Percentiles rank a stretch among this genome's conserved stretches.
These are phyloP conservation scores for Lumbricus terrestris DNA, from an alignment of 2,888 invertebrate genomes.

Conservation along the genomic window DNA sequence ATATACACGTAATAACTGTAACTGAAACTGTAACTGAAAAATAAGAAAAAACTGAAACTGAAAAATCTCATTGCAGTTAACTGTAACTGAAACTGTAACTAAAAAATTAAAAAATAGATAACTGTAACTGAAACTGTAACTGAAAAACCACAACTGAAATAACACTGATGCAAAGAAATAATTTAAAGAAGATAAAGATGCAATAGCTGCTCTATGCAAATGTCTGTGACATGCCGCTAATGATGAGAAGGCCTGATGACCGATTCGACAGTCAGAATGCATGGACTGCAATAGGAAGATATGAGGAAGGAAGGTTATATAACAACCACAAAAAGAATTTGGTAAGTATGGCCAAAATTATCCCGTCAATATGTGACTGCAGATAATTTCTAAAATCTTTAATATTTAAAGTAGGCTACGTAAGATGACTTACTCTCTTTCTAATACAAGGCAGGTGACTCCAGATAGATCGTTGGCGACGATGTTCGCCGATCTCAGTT, in stretches of 20 bases:
- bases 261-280: not conserved
- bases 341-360: not conserved
- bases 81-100: too few species aligned
- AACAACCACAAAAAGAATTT: not conserved
- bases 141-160: too few species aligned
- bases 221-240: not conserved
- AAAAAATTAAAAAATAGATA: too few species aligned
- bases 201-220: not conserved
- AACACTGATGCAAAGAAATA: not conserved
- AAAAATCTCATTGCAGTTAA: too few species aligned
- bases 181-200: not conserved
- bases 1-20: too few species aligned
- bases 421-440: conserved; percentile 70
- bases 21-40: too few species aligned
- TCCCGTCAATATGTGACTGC: not conserved
- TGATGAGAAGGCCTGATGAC: not conserved
- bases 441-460: conserved; percentile 90
- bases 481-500: conserved; percentile 91
- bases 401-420: too few species aligned
- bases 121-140: too few species aligned
- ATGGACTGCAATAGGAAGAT: too few species aligned
- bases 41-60: too few species aligned
- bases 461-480: conserved; percentile 90
- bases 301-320: not conserved
- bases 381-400: not conserved